Conservation (phyloP, 2,113 vertebrate species). For the Cynopterus brachyotis region DNA sequence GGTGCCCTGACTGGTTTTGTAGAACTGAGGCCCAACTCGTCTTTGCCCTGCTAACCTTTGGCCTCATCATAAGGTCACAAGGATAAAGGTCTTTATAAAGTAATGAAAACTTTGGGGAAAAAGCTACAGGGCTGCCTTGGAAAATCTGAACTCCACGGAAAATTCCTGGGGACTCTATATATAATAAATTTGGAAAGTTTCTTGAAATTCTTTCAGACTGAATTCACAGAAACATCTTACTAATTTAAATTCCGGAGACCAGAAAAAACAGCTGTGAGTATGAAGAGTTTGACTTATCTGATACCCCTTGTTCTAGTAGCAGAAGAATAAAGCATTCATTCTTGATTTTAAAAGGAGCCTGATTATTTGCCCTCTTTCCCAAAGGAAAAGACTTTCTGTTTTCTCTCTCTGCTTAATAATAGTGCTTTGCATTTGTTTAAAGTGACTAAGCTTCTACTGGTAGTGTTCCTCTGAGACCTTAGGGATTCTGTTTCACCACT, state of each 20-base stretch:
- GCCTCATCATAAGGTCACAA: not conserved
- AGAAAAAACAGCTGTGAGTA: conserved; percentile 26
- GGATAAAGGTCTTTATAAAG: not conserved
- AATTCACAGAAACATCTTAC: not conserved
- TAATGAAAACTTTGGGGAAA: not conserved
- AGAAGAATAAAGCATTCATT: conserved; percentile 33
- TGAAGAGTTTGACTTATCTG: conserved; percentile 19
- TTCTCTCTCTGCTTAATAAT: not conserved
- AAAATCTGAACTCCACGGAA: not conserved
- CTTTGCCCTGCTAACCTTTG: not conserved
- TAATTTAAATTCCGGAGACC: conserved; percentile 40
- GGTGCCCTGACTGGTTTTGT: not conserved
- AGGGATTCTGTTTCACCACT: not conserved
- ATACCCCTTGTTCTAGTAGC: not conserved
- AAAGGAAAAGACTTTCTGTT: not conserved
- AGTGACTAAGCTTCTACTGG: not conserved
- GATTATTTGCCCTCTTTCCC: not conserved
- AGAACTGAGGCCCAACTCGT: not conserved
- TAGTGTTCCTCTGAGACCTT: not conserved
- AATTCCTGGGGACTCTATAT: not conserved
- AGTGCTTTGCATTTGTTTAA: not conserved
- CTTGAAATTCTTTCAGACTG: conserved; percentile 32
- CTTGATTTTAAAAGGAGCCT: not conserved
- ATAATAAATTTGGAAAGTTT: conserved; percentile 33
- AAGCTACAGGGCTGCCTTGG: not conserved